Evolutionary conservation across 92 coral and sea anemone species (phyloP), one percentile per base, ranked within the genome.

Genomic region (Epizoanthus illoricatus): DNA sequence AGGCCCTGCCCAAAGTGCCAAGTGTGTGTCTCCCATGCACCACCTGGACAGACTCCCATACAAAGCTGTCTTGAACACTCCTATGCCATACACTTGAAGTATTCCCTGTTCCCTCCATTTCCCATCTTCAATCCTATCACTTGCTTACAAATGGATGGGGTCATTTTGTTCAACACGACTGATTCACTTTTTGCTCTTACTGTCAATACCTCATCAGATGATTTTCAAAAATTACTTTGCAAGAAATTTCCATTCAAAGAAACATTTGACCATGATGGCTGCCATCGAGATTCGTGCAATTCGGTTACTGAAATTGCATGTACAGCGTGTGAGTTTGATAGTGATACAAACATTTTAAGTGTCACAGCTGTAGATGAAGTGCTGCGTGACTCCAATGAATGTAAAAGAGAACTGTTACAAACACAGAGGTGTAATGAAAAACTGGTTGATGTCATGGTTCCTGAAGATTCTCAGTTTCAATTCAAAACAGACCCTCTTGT

Each of bases 31-130:
- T 41, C 75, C 2, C 28, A 69, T 60, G 55, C 49, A 13, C 24
- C 6, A 62, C 4, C 55, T 76, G 62, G 74, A 54, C 71, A 81
- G 79, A 73, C 23, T 33, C 45, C 81, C 41, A 39, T 39, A 6
- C 39, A 76, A 13, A 20, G 41, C 21, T 91, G 97, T 65, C 64
- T 82, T 33, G 81, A 91, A 17, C 95, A 95, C 79, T 91, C 90
- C 33, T 89, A 80, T 87, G 89, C 82, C 57, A 82, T 90, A 16
- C 91, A 92, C 79, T 85, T 95, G 80, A 88, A 87, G n/a, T 95
- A 91, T 57, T 90, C 87, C 45, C 90, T 92, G 40, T 69, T 93
- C 3, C 91, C 97, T 18, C 98, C 98, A 0, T 93, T 94, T 63
- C 98, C 98, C 3, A 54, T 81, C 18, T 90, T 95, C 64, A 85